Evolutionary conservation across 2,113 vertebrate genomes (phyloP).

Genomic region (Hemicordylus capensis): DNA sequence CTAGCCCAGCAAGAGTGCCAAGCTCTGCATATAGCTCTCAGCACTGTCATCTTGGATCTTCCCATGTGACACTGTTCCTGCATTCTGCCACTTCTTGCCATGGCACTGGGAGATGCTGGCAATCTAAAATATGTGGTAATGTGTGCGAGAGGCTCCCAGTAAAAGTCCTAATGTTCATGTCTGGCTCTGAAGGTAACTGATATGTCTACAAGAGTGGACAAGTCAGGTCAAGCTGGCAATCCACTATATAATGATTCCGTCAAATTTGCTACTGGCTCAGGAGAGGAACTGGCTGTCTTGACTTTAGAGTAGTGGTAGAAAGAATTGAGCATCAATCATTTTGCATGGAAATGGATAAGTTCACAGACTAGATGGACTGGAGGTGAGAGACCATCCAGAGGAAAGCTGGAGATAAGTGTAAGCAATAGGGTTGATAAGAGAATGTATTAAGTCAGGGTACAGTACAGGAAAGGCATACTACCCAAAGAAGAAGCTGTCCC

Average conservation of each 20-base stretch:
- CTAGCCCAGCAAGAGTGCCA: background rate
- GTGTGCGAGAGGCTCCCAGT: background rate
- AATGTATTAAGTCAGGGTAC: background rate
- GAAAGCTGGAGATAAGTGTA: background rate
- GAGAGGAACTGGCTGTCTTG: background rate
- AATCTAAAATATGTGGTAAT: background rate
- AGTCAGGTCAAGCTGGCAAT: background rate
- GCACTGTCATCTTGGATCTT: background rate
- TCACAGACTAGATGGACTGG: background rate
- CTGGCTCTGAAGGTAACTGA: background rate
- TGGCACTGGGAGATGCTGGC: background rate
- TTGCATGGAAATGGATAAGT: background rate
- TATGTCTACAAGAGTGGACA: background rate
- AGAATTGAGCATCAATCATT: too few species aligned
- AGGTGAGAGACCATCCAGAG: background rate
- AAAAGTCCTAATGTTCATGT: background rate
- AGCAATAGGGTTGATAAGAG: background rate
- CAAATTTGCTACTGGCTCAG: background rate
- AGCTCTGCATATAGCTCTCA: background rate
- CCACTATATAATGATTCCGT: too few species aligned
- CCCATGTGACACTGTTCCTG: background rate
- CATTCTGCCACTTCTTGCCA: background rate
- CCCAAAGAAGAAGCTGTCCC: background rate
- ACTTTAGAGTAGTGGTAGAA: background rate
- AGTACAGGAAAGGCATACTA: background rate